These are phyloP conservation scores for Gyrodactylus bullatarudis DNA, from an alignment of 1,140 invertebrate species.

Conservation along the genomic window DNA sequence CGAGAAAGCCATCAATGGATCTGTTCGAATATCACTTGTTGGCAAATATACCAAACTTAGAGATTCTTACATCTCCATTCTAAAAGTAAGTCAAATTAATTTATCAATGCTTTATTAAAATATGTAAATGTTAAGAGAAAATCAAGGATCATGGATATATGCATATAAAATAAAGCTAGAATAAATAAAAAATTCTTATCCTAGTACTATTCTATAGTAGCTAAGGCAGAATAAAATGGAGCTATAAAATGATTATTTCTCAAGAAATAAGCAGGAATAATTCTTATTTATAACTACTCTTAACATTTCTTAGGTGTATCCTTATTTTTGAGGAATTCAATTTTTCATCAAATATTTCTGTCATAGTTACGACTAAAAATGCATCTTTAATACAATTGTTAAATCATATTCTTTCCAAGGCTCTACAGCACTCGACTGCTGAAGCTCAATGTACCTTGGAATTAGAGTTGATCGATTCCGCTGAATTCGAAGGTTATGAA, in stretches of 20 bases:
- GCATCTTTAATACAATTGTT: too few species aligned
- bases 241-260: too few species aligned
- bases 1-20: conserved; percentile 31
- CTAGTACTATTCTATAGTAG: too few species aligned
- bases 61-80: conserved; percentile 79
- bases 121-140: background rate
- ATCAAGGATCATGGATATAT: conserved; percentile 32
- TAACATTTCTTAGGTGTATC: too few species aligned
- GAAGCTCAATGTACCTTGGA: background rate
- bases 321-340: too few species aligned
- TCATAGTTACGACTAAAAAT: too few species aligned
- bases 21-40: conserved; percentile 30
- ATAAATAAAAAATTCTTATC: background rate
- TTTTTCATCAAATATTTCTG: too few species aligned
- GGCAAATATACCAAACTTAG: conserved; percentile 86
- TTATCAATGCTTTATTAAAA: conserved; percentile 29
- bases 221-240: too few species aligned
- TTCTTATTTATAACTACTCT: too few species aligned
- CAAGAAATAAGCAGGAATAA: too few species aligned
- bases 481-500: background rate
- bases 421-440: background rate
- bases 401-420: too few species aligned
- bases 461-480: background rate
- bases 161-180: conserved; percentile 22
- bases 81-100: conserved; percentile 69